A percentile compares a stretch with the other conserved stretches of the same genome.
Evolutionary conservation across 2,113 vertebrate species (phyloP).

Genomic region (Strigops habroptila): DNA sequence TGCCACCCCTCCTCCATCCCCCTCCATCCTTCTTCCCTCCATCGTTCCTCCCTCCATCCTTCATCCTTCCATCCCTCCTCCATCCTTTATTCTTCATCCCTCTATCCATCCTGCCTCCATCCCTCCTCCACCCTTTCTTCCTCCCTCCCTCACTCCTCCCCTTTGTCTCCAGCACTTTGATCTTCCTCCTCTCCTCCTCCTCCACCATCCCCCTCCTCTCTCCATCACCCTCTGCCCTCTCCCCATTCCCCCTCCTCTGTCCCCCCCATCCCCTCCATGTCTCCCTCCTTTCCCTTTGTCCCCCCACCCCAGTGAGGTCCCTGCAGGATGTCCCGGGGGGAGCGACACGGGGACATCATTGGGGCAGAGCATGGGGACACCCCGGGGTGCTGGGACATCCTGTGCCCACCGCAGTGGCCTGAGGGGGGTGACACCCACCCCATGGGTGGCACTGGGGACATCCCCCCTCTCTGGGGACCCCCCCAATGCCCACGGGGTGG

Average conservation of each 20-base stretch:
- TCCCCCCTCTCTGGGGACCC: not conserved
- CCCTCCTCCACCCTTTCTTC: not conserved
- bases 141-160: not conserved
- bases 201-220: not conserved
- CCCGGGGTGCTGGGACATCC: not conserved
- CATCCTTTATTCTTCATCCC: no score
- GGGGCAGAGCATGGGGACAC: not conserved
- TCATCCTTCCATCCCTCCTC: not conserved
- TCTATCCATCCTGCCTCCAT: no score
- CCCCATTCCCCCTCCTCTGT: no score
- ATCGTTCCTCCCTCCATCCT: not conserved
- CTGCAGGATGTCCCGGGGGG: not conserved
- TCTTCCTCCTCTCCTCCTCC: not conserved
- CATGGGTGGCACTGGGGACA: not conserved
- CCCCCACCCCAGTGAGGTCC: not conserved
- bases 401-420: not conserved
- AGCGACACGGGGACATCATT: no score
- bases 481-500: not conserved
- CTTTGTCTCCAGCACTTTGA: not conserved
- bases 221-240: no score
- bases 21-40: not conserved
- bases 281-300: not conserved
- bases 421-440: no score
- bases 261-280: no score
- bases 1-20: not conserved